Evolutionary conservation across 1,140 invertebrate genomes (phyloP).

Genomic region (Tetramorium alpestre): DNA sequence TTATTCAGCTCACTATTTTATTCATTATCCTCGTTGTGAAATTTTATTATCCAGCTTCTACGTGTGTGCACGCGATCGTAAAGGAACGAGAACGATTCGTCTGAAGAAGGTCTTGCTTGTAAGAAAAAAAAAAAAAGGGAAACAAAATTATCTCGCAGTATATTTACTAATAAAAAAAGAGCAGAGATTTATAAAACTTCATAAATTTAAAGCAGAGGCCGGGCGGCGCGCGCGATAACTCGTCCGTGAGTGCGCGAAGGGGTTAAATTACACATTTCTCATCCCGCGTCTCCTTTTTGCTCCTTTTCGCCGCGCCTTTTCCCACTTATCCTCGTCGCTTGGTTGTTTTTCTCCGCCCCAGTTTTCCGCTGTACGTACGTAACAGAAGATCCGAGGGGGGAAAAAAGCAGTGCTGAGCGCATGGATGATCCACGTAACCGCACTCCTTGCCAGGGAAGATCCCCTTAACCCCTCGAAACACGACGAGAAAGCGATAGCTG

Average conservation of each 20-base stretch:
- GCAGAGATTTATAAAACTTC: slow-evolving; percentile 54
- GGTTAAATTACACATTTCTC: slow-evolving; percentile 60
- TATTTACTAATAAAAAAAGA: slow-evolving; percentile 35
- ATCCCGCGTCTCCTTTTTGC: slow-evolving; percentile 35
- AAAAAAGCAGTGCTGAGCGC: slow-evolving; percentile 13
- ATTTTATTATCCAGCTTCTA: not conserved
- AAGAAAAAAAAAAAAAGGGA: not conserved
- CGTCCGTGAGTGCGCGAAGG: slow-evolving; percentile 52
- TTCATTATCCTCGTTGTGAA: not conserved
- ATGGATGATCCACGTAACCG: slow-evolving; percentile 52
- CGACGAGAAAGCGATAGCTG: slow-evolving; percentile 60
- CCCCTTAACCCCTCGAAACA: slow-evolving; percentile 54
- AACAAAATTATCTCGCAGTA: slow-evolving; percentile 24
- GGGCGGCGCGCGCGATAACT: slow-evolving; percentile 43
- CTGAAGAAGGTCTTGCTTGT: not conserved
- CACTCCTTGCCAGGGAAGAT: slow-evolving; percentile 34
- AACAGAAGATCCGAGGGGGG: slow-evolving; percentile 17
- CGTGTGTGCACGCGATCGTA: too few species aligned
- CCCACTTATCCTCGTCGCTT: slow-evolving; percentile 52
- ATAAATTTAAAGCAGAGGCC: slow-evolving; percentile 50
- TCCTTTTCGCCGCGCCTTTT: slow-evolving; percentile 38
- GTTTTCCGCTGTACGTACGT: slow-evolving; percentile 27
- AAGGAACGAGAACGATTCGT: not conserved
- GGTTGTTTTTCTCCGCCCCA: slow-evolving; percentile 16
- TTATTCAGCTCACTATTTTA: not conserved